These are phyloP conservation scores for Argyra leucocephala DNA, from an alignment of 2,888 invertebrate species.

Conservation along the genomic window DNA sequence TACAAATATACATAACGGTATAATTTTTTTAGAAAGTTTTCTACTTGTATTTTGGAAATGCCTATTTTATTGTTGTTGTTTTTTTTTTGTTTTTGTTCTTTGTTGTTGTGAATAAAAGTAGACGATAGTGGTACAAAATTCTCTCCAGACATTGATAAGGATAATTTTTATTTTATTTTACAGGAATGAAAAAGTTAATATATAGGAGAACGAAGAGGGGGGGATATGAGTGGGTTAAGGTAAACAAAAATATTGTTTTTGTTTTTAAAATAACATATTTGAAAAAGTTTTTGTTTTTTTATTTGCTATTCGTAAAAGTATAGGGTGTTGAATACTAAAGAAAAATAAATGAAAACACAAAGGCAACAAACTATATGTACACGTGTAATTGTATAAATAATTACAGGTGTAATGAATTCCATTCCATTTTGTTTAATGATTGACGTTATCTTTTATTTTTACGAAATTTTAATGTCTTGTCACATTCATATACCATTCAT, in stretches of 20 bases:
- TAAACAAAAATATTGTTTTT: background rate
- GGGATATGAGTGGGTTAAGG: background rate
- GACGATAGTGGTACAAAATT: too few species aligned
- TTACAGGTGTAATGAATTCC: conserved; percentile 3
- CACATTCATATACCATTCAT: background rate
- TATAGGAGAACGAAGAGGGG: too few species aligned
- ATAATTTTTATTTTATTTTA: too few species aligned
- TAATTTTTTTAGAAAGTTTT: too few species aligned
- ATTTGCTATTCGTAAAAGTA: background rate
- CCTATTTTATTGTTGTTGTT: too few species aligned
- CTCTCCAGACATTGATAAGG: too few species aligned
- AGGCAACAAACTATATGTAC: background rate
- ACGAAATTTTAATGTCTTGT: background rate
- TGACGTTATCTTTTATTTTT: background rate
- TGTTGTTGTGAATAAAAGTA: too few species aligned
- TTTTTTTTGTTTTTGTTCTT: too few species aligned
- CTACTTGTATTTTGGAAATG: too few species aligned
- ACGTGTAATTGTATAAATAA: too few species aligned
- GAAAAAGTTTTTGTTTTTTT: background rate
- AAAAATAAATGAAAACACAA: background rate
- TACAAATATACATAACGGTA: too few species aligned
- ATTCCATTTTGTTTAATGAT: background rate
- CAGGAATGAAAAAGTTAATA: too few species aligned
- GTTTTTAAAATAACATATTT: background rate
- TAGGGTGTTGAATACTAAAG: background rate